These are phyloP conservation scores for Mythimna impura DNA, from an alignment of 2,888 invertebrate species.

Conservation along the genomic window DNA sequence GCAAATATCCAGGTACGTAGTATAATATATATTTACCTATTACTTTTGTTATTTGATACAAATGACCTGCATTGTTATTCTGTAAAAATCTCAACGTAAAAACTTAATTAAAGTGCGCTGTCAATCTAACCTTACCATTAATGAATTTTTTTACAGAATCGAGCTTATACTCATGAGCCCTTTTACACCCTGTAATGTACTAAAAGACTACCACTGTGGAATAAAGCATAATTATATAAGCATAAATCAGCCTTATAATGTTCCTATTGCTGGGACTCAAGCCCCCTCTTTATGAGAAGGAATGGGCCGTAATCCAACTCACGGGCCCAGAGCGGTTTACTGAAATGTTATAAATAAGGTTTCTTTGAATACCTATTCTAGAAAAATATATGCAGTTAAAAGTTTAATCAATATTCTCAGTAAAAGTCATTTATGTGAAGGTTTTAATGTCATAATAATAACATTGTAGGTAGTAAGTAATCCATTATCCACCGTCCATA, in stretches of 20 bases:
- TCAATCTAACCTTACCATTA: neutral
- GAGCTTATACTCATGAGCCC: neutral
- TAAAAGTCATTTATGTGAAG: neutral
- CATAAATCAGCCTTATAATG: too few species aligned
- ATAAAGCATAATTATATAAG: too few species aligned
- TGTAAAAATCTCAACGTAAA: neutral
- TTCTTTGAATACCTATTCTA: neutral
- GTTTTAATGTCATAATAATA: neutral
- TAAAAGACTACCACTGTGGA: too few species aligned
- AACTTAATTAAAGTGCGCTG: neutral
- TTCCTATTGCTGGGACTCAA: too few species aligned
- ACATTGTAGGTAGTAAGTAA: neutral
- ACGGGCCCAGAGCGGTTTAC: too few species aligned
- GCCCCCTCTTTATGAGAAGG: too few species aligned
- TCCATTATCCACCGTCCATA: neutral
- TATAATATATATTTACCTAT: too few species aligned
- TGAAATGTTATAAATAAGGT: neutral
- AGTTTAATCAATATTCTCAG: neutral
- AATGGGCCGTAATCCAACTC: too few species aligned
- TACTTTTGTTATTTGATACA: too few species aligned
- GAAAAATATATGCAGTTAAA: neutral
- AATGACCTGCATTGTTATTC: neutral
- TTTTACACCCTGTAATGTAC: too few species aligned
- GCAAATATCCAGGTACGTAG: too few species aligned
- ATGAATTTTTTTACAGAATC: neutral